These are phyloP conservation scores for Metopolophium dirhodum DNA, from an alignment of 1,140 invertebrate species.

Conservation along the genomic window DNA sequence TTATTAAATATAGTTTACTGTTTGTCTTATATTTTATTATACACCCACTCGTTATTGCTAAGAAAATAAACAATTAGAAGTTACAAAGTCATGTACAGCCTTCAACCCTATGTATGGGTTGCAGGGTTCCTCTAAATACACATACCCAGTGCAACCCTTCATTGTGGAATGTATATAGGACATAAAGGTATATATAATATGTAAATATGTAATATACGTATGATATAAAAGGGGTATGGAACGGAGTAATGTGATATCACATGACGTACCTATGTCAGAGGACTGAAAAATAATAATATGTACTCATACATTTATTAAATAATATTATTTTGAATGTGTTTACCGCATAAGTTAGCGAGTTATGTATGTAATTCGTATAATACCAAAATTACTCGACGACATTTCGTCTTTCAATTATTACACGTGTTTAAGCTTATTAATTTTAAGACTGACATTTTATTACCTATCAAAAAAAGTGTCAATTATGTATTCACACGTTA, in stretches of 20 bases:
- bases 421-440: background rate
- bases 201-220: background rate
- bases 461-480: no score
- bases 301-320: background rate
- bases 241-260: background rate
- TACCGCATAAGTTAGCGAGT: background rate
- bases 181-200: background rate
- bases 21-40: constrained; percentile 5
- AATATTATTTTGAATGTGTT: background rate
- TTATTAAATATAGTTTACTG: background rate
- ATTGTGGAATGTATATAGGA: background rate
- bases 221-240: background rate
- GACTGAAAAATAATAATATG: background rate
- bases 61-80: constrained; percentile 30
- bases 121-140: constrained; percentile 19
- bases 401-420: background rate
- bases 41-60: background rate
- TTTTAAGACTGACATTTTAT: background rate
- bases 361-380: no score
- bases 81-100: background rate
- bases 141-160: constrained; percentile 1
- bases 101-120: background rate
- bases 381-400: background rate
- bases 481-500: no score
- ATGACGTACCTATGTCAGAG: background rate